Evolutionary conservation across 2,888 invertebrate genomes (phyloP), one percentile per base, ranked within the genome.

Genomic region (Ophioninae sp.): DNA sequence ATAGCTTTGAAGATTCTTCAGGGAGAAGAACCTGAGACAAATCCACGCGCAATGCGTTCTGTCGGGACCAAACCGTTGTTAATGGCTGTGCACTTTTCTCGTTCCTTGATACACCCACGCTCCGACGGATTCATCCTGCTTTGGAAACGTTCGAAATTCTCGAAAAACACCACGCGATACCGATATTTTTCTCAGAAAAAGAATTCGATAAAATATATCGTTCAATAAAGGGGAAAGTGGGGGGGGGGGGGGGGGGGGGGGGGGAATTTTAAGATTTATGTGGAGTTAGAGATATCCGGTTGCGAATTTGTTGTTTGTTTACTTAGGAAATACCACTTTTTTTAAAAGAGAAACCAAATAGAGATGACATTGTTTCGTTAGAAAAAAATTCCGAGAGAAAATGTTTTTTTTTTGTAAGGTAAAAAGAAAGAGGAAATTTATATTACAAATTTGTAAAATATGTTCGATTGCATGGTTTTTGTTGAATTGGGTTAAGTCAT

Each of bases 1-100:
- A 37, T 75, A 58, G 37, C 79, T 82, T 82, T 82, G 74, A 82
- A 67, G 71, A 64, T 65, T 44, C 61, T 59, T n/a, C 65, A 82
- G 79, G 61, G 79, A 82, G 79, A 22, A 65, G 71, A 61, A 76
- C 74, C 75, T 61, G 64, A 3, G 79, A 71, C 59, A 79, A 51
- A 67, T 76, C 6, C 17, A 17, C 63, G 39, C 59, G 74, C 74
- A 64, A 13, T 39, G 61, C 61, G 56, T 61, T 59, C 67, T 58
- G 78, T 74, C 39, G n/a, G 64, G 65, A n/a, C 56, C 44, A 37
- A 58, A n/a, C 61, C 41, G 51, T 67, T 67, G 73, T 65, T 82
- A 76, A 79, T 79, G 79, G 72, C 56, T 37, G 17, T 22, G 23
- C 22, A n/a, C 13, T 22, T 72, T 68, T 63, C 63, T 72, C 22